Conservation (phyloP, 37 sponge, comb jelly and placozoan genomes). For the Beroe forskalii region DNA sequence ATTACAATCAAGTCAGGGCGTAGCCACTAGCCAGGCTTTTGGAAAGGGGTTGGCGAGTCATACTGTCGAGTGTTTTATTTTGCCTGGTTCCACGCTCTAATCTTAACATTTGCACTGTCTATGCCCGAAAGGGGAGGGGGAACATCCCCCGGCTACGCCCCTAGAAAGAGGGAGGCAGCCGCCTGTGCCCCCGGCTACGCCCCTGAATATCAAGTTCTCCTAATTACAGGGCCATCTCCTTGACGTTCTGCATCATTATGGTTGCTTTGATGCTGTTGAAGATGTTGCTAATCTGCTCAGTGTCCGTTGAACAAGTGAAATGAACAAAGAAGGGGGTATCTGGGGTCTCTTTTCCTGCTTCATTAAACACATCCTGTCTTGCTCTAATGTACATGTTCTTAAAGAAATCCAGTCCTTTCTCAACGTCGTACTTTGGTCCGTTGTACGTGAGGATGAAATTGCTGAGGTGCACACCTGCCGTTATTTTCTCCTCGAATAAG, state of each 20-base stretch:
- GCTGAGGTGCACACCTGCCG: neutral
- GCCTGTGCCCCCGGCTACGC: no score
- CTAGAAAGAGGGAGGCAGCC: no score
- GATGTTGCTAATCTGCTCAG: neutral
- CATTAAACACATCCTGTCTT: neutral
- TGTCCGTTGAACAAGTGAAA: neutral
- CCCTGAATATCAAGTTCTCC: no score
- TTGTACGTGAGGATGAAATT: neutral
- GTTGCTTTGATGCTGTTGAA: neutral
- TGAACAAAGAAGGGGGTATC: neutral
- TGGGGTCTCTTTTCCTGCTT: neutral
- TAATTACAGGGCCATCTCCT: neutral
- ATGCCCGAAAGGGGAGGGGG: no score
- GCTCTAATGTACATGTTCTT: neutral
- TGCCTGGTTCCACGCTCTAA: no score
- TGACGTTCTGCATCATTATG: neutral
- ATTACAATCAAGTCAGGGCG: no score
- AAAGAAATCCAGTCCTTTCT: neutral
- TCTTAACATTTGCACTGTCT: no score
- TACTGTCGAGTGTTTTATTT: no score
- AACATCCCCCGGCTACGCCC: no score
- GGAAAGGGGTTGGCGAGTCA: no score
- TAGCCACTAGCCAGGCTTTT: no score
- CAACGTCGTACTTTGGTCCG: neutral
- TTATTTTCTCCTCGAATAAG: conserved; percentile 79